These are phyloP conservation scores for Phoenicopterus ruber DNA, from an alignment of 2,113 vertebrate species.

Conservation along the genomic window DNA sequence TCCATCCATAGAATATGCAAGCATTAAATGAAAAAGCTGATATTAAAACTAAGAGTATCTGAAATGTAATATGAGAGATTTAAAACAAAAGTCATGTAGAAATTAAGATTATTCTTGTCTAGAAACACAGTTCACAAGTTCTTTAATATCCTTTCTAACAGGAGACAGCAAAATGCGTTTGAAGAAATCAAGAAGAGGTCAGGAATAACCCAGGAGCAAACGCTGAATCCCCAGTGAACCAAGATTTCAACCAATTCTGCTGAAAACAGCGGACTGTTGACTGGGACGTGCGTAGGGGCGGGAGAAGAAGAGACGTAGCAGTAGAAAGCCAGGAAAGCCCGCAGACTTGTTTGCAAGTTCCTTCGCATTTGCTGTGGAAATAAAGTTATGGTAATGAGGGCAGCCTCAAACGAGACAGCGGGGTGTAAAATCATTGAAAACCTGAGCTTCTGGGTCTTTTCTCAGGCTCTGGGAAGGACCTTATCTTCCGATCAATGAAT, in stretches of 20 bases:
- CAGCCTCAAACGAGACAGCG: rapidly evolving
- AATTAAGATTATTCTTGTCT: neutral
- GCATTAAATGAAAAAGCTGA: neutral
- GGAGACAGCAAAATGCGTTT: neutral
- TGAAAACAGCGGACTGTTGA: neutral
- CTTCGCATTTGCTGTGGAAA: neutral
- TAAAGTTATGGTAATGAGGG: too few relatives aligned
- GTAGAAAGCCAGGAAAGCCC: neutral
- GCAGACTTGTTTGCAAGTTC: neutral
- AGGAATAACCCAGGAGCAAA: neutral
- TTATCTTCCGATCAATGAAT: too few relatives aligned
- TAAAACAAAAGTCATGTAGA: neutral
- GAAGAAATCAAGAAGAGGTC: neutral
- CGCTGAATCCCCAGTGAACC: neutral
- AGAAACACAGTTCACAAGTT: neutral
- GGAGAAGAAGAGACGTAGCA: neutral
- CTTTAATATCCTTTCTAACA: neutral
- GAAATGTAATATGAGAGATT: neutral
- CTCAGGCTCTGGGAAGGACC: neutral
- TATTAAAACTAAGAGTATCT: neutral
- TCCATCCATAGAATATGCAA: neutral
- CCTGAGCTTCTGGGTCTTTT: neutral
- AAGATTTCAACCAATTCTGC: neutral
- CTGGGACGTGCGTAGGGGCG: rapidly evolving
- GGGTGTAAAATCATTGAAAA: neutral